phyloP scores from a whole-genome alignment of 2,113 vertebrate species.

The Lepisosteus osseus region DNA sequence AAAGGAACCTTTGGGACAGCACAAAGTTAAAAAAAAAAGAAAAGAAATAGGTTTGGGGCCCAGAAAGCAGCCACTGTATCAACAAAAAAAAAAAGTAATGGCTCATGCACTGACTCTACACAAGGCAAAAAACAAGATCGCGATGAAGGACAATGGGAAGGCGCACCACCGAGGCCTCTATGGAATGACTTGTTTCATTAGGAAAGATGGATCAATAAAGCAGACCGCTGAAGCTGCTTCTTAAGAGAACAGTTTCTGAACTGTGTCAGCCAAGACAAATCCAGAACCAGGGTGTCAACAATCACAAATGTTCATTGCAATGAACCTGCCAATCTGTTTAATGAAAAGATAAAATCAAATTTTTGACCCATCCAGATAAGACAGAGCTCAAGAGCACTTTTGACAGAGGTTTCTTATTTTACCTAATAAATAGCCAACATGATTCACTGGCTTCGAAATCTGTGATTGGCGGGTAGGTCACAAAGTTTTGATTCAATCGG shows the following conservation, averaged over 20 bases:
- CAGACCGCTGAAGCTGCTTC: constrained; percentile 3
- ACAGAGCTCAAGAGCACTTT: too few relatives aligned
- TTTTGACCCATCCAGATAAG: too few relatives aligned
- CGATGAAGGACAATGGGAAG: background rate
- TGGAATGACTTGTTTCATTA: constrained; percentile 11
- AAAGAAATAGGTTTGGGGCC: constrained; percentile 13
- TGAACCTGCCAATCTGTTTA: too few relatives aligned
- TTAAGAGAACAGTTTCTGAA: constrained; percentile 6
- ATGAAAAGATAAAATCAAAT: too few relatives aligned
- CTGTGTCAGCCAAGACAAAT: too few relatives aligned
- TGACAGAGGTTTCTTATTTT: too few relatives aligned
- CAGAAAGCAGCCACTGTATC: background rate
- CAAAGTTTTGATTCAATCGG: too few relatives aligned
- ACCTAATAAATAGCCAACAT: too few relatives aligned
- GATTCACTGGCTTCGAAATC: too few relatives aligned
- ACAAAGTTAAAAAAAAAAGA: constrained; percentile 43
- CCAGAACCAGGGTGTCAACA: too few relatives aligned
- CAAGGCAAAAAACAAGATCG: background rate
- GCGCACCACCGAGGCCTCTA: background rate
- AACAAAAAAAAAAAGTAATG: background rate
- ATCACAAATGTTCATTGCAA: too few relatives aligned
- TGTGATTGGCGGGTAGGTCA: too few relatives aligned
- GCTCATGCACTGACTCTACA: background rate
- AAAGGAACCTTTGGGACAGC: constrained; percentile 58
- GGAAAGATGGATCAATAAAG: constrained; percentile 1